A percentile compares a stretch with the other conserved stretches of the same genome.
Evolutionary conservation across 2,888 invertebrate genomes (phyloP).

Genomic region (Drosophila histrio): DNA sequence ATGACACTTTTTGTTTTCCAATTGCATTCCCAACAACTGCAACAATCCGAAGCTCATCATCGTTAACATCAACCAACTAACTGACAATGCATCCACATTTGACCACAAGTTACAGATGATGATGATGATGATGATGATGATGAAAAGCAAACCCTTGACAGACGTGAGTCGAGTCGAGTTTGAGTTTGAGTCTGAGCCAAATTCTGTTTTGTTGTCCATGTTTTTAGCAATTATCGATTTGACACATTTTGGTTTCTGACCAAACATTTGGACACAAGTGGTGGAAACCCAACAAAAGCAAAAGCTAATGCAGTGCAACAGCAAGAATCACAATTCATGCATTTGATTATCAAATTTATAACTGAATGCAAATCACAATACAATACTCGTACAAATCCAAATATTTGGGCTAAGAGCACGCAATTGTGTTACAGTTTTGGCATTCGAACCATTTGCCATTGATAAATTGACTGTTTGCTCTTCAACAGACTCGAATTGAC

Average conservation of each 20-base stretch:
- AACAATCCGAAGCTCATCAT: slow-evolving; percentile 15
- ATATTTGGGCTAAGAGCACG: slow-evolving; percentile 28
- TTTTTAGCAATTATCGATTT: slow-evolving; percentile 70
- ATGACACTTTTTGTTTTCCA: slow-evolving; percentile 49
- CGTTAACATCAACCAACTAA: slow-evolving; percentile 6
- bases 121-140: background rate
- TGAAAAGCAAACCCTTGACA: slow-evolving; percentile 17
- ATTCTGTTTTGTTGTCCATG: slow-evolving; percentile 6
- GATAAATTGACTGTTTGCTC: slow-evolving; percentile 14
- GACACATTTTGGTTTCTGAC: slow-evolving; percentile 63
- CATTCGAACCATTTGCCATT: slow-evolving; percentile 34
- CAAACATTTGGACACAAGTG: slow-evolving; percentile 63
- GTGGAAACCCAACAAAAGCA: background rate
- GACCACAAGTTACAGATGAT: slow-evolving; percentile 21
- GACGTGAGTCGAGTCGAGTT: slow-evolving; percentile 6
- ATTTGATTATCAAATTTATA: slow-evolving; percentile 49
- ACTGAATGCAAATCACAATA: slow-evolving; percentile 29
- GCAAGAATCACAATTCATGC: slow-evolving; percentile 30
- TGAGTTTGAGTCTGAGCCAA: background rate
- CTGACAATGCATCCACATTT: slow-evolving; percentile 11
- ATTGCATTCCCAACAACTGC: slow-evolving; percentile 11
- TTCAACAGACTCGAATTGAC: background rate
- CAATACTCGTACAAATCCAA: slow-evolving; percentile 16
- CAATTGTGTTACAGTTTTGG: slow-evolving; percentile 37
- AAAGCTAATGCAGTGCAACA: background rate